A percentile compares a stretch with the other conserved stretches of the same genome.
phyloP scores from a whole-genome alignment of 2,888 invertebrate genomes.

The Diarsia dahlii region DNA sequence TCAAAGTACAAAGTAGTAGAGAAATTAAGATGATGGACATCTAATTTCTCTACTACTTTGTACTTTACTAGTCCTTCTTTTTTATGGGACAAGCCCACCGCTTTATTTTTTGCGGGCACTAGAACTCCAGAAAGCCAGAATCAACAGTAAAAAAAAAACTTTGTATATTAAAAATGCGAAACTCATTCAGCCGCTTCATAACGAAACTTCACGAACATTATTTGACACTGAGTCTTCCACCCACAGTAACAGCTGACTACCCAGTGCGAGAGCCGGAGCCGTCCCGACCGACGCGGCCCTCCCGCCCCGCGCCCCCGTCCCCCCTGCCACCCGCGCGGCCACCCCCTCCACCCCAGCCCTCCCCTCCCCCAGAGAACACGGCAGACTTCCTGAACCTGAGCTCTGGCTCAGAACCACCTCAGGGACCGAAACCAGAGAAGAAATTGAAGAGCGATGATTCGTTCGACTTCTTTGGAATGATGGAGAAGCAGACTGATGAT shows the following conservation, averaged over 20 bases:
- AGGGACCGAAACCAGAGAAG: slow-evolving; percentile 68
- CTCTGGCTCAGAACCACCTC: slow-evolving; percentile 45
- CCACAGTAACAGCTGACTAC: slow-evolving; percentile 83
- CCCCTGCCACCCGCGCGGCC: slow-evolving; percentile 73
- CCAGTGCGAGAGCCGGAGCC: slow-evolving; percentile 75
- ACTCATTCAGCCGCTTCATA: not conserved
- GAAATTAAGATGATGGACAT: not conserved
- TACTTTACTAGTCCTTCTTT: too few relatives aligned
- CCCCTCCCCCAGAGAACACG: slow-evolving; percentile 74
- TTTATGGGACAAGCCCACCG: too few relatives aligned
- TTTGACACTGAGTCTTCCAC: not conserved
- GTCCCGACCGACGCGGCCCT: slow-evolving; percentile 75
- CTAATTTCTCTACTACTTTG: too few relatives aligned
- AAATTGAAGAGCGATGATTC: slow-evolving; percentile 87
- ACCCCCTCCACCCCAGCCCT: slow-evolving; percentile 65
- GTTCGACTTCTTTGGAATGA: slow-evolving; percentile 91
- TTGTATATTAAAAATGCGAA: not conserved
- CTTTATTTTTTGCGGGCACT: too few relatives aligned
- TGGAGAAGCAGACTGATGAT: slow-evolving; percentile 89
- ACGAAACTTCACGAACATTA: too few relatives aligned
- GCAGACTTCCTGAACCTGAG: slow-evolving; percentile 83
- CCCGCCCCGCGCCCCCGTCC: slow-evolving; percentile 72
- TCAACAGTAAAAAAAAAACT: not conserved
- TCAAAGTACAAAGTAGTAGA: not conserved
- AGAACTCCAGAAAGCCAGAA: too few relatives aligned